Base-by-base conservation (phyloP, 2,888 invertebrate genomes). In the Willowsia nigromaculata region DNA sequence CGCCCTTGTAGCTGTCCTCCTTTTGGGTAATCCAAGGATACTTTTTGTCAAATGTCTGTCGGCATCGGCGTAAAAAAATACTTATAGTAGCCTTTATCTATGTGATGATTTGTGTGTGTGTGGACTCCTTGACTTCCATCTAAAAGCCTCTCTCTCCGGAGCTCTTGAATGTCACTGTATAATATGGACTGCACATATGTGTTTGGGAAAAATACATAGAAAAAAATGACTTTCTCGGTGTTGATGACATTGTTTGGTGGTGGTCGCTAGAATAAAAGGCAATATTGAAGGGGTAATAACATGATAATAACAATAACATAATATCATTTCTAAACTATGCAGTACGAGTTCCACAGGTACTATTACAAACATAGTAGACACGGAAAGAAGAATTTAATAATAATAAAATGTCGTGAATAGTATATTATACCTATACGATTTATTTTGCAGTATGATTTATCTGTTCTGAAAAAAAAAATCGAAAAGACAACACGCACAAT, bases 1-100 rank as follows among this genome's bases (percentile, higher is more conserved):
- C 53, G 85, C 80, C 89, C 89, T 89, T 89, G 89, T 25, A 81
- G 59, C 59, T 85, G 89, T 81, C 89, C 89, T 89, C 89, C 84
- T 88, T 88, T 82, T 71, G 37, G 50, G 80, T 89, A 85, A 89
- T 85, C 68, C 89, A 89, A 89, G 89, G 89, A 85, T 81, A 78
- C n/a, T 56, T 53, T 84, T 85, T 71, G 40, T 56, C 40, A 78
- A 85, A 89, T 85, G 62, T 89, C 78, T 78, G 68, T 53, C 56
- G 84, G 56, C 56, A 86, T 80, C 53, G 18, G 1, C n/a, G 6
- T 68, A 78, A 78, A 78, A 47, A 47, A 47, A 74, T 74, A 47
- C 71, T 43, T 25, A 65, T 25, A 33, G 30, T n/a, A 9, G 15
- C 3, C 43, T 43, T 11, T 7, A 25, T 30, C n/a, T 40, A n/a